Evolutionary conservation across 2,888 invertebrate genomes (phyloP), one percentile per base, ranked within the genome.

Genomic region (Gandaritis pyraliata): DNA sequence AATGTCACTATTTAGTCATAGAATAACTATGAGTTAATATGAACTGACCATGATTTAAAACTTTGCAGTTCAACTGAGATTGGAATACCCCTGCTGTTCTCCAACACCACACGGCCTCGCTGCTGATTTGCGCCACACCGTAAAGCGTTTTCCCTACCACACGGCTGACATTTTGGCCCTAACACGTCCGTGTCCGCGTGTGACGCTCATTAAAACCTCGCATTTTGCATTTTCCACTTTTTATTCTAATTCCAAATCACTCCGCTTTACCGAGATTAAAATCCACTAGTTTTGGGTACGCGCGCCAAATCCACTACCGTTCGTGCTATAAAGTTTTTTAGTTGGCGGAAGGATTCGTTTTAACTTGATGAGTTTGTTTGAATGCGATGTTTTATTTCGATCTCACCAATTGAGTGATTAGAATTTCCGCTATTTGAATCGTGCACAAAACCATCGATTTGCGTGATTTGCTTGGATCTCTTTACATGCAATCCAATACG

Each of bases 81-180:
- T n/a, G n/a, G n/a, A n/a, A n/a, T n/a, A n/a, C n/a, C n/a, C n/a
- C n/a, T n/a, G n/a, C n/a, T n/a, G n/a, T n/a, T n/a, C n/a, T n/a
- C n/a, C n/a, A n/a, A n/a, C 10, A 8, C 8, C 33, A 33, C 10
- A 33, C 33, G 33, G 33, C 8, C 10, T 2, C 15, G 16, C 51
- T 58, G 66, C 1, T 77, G 23, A 5, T 67, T 78, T 75, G 62
- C 5, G 59, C 67, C 78, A 75, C 36, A 64, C 66, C 70, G 63
- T 59, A 77, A 79, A 81, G 76, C 72, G 77, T 82, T 85, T 85
- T 78, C 81, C 80, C 78, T 75, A 76, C 76, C 80, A 78, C 80
- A 81, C 74, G 77, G 70, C 81, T 86, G 86, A 86, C 87, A 84
- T 86, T 86, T 85, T 53, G 81, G 82, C 77, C 77, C 78, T 74